These are phyloP conservation scores for Crossaster papposus DNA, from an alignment of 53 echinoderm and acorn worm genomes.

Conservation along the genomic window DNA sequence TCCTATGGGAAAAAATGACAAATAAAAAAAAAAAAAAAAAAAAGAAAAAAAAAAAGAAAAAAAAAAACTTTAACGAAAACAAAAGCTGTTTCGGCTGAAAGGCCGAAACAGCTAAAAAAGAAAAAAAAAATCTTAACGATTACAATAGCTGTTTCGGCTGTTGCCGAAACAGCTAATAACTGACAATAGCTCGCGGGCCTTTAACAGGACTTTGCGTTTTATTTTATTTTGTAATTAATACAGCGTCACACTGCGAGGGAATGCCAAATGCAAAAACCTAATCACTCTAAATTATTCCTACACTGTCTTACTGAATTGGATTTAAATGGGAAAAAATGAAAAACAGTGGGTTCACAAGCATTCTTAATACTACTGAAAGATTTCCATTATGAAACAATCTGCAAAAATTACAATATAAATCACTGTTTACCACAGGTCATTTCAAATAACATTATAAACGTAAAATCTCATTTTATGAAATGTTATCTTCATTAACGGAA, in stretches of 20 bases:
- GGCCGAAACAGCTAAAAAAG: too few species aligned
- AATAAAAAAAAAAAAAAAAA: too few species aligned
- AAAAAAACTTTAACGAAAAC: too few species aligned
- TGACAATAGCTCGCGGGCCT: neutral
- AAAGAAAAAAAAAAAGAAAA: too few species aligned
- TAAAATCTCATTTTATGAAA: neutral
- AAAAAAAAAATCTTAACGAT: too few species aligned
- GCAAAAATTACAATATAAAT: slow-evolving; percentile 27
- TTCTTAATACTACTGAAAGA: slow-evolving; percentile 51
- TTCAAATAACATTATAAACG: neutral
- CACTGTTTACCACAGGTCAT: slow-evolving; percentile 9
- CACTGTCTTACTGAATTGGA: neutral
- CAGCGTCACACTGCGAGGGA: slow-evolving; percentile 51
- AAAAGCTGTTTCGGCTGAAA: too few species aligned
- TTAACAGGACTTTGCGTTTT: slow-evolving; percentile 47
- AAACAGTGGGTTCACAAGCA: slow-evolving; percentile 3
- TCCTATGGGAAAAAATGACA: too few species aligned
- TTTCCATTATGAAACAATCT: slow-evolving; percentile 9
- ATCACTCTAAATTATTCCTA: neutral
- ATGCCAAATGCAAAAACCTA: slow-evolving; percentile 47
- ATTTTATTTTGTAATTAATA: slow-evolving; percentile 52
- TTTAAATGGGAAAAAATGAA: neutral
- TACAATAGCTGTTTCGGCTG: too few species aligned
- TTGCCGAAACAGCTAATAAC: too few species aligned
- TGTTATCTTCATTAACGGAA: neutral